phyloP scores from a whole-genome alignment of 2,113 vertebrate genomes.

The Aramus guarauna region DNA sequence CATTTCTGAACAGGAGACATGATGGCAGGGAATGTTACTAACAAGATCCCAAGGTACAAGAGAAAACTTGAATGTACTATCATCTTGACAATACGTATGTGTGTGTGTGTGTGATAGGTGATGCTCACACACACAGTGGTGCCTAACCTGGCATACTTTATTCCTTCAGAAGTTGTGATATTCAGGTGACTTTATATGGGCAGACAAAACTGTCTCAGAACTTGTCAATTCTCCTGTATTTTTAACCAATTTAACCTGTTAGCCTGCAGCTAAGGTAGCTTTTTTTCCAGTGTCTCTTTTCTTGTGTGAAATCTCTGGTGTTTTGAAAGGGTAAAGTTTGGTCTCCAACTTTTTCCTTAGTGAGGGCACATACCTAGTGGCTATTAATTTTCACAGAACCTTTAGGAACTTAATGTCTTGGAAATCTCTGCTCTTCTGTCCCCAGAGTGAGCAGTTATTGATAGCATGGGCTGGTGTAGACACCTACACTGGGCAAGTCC shows the following conservation, averaged over 20 bases:
- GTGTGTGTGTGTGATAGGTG: not conserved
- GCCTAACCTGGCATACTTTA: not conserved
- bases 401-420: not conserved
- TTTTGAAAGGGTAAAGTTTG: not conserved
- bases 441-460: not conserved
- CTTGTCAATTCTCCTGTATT: not conserved
- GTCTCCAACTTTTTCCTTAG: not conserved
- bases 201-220: not conserved
- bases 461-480: not conserved
- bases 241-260: not conserved
- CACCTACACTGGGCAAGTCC: not conserved
- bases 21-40: not conserved
- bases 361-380: not conserved
- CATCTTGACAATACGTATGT: fast-evolving
- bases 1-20: not conserved
- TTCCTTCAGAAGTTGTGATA: not conserved
- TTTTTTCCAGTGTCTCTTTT: not conserved
- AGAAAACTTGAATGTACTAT: not conserved
- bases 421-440: not conserved
- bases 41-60: not conserved
- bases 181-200: not conserved
- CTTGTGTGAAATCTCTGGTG: not conserved
- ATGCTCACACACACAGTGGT: too few relatives aligned
- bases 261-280: not conserved
- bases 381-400: not conserved